Evolutionary conservation across 2,888 invertebrate species (phyloP).

Genomic region (Polia nebulosa): DNA sequence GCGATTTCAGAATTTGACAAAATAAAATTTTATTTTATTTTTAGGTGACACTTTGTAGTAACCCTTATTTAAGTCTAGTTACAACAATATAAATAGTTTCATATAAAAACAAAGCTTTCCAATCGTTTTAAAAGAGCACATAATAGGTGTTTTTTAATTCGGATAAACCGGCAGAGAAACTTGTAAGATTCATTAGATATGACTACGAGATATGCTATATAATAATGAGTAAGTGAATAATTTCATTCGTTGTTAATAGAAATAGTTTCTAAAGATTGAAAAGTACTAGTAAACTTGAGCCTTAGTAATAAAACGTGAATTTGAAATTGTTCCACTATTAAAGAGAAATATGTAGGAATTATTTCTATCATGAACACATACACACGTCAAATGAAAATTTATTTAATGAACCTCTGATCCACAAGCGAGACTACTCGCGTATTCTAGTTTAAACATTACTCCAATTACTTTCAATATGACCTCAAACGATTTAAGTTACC

Average conservation of each 20-base stretch:
- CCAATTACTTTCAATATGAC: conserved; percentile 28
- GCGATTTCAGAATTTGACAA: neutral
- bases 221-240: conserved; percentile 79
- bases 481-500: conserved; percentile 13
- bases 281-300: conserved; percentile 77
- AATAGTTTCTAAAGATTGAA: conserved; percentile 78
- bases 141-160: conserved; percentile 49
- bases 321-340: conserved; percentile 78
- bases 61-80: conserved; percentile 28
- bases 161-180: conserved; percentile 63
- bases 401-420: conserved; percentile 63
- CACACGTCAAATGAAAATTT: conserved; percentile 76
- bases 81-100: conserved; percentile 49
- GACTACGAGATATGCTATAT: conserved; percentile 88
- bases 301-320: conserved; percentile 73
- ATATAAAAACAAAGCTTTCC: conserved; percentile 30
- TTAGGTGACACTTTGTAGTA: conserved; percentile 21
- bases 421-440: conserved; percentile 40
- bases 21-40: conserved; percentile 8
- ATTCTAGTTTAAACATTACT: conserved; percentile 23
- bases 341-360: conserved; percentile 79
- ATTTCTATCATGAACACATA: conserved; percentile 81
- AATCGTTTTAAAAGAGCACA: conserved; percentile 34
- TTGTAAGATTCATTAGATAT: conserved; percentile 80
- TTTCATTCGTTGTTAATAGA: conserved; percentile 82